A percentile compares a stretch with the other conserved stretches of the same genome.
Conservation (phyloP, 2,113 vertebrate species). For the Equus przewalskii region DNA sequence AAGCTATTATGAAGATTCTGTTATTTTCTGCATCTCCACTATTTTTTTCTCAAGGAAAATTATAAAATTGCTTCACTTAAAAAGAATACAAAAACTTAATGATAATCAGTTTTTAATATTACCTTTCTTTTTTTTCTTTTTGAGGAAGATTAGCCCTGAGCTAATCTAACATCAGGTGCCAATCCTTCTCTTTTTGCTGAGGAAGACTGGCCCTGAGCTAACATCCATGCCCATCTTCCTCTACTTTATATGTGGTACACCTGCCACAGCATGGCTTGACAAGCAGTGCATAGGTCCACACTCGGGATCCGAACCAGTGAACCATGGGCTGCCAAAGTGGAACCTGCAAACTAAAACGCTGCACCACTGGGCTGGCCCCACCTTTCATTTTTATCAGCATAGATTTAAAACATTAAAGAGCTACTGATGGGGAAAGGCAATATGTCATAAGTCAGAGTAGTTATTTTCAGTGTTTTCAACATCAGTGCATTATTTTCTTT, state of each 20-base stretch:
- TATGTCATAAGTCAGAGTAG: background rate
- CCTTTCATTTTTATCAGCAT: constrained; percentile 57
- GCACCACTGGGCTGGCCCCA: no score
- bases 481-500: background rate
- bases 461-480: background rate
- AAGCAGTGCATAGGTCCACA: no score
- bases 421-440: background rate
- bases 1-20: constrained; percentile 58
- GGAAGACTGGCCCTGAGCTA: no score
- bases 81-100: constrained; percentile 54
- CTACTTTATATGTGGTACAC: no score
- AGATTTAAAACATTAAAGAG: constrained; percentile 62
- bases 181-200: no score
- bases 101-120: background rate
- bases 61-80: constrained; percentile 56
- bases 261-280: no score
- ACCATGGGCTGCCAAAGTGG: no score
- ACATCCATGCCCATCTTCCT: no score
- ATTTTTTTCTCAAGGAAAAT: constrained; percentile 70
- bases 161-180: no score
- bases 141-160: no score
- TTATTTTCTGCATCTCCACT: constrained; percentile 66
- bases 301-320: no score
- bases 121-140: constrained; percentile 38
- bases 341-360: no score